Evolutionary conservation across 2,113 vertebrate species (phyloP).

Genomic region (Hemiprocne comata): DNA sequence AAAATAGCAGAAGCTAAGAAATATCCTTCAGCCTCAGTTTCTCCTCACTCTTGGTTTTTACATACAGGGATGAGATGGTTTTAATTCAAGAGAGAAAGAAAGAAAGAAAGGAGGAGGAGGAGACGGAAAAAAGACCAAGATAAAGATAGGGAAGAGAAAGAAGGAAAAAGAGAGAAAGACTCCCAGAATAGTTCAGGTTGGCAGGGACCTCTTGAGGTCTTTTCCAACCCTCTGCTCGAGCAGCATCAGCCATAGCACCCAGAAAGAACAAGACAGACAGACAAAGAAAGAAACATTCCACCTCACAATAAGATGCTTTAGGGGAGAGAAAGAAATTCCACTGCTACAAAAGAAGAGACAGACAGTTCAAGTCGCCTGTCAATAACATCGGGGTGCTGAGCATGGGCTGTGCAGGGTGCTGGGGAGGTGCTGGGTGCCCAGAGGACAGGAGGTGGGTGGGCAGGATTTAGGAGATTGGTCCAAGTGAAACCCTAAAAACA

Average conservation of each 20-base stretch:
- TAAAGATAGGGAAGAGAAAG: too few relatives aligned
- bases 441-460: background rate
- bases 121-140: background rate
- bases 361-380: rapidly evolving
- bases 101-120: too few relatives aligned
- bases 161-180: background rate
- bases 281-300: background rate
- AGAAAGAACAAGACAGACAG: background rate
- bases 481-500: background rate
- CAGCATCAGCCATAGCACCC: background rate
- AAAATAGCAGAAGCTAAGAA: background rate
- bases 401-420: rapidly evolving
- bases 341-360: background rate
- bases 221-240: background rate
- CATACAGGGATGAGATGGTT: background rate
- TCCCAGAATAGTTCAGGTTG: background rate
- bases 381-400: rapidly evolving
- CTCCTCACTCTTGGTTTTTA: background rate
- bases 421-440: background rate
- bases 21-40: background rate
- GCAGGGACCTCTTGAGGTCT: background rate
- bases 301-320: background rate
- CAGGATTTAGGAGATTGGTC: background rate
- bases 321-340: background rate
- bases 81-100: background rate